Conservation (phyloP, 2,888 invertebrate genomes). For the Cryptus armator region DNA sequence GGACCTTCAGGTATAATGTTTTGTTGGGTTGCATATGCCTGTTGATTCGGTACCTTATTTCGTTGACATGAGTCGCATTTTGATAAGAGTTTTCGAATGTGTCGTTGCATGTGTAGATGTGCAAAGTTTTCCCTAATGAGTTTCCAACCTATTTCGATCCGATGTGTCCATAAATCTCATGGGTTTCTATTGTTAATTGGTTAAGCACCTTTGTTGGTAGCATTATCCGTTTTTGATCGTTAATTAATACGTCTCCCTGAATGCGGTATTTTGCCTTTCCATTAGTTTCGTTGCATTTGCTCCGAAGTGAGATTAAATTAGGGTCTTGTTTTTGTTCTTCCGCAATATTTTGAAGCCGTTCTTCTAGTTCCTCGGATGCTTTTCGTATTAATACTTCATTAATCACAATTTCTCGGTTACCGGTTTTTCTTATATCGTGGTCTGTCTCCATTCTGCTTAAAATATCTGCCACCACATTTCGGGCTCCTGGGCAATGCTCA, state of each 20-base stretch:
- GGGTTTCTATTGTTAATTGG: neutral
- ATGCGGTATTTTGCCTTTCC: too few species aligned
- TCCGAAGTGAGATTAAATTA: too few species aligned
- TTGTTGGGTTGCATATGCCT: too few species aligned
- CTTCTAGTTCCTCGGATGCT: too few species aligned
- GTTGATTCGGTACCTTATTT: neutral
- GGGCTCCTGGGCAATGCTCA: slow-evolving; percentile 29
- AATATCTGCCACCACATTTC: slow-evolving; percentile 23
- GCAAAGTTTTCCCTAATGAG: neutral
- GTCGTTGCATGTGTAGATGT: neutral
- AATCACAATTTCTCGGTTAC: too few species aligned
- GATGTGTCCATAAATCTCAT: neutral
- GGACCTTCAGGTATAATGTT: too few species aligned
- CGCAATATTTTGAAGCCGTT: too few species aligned
- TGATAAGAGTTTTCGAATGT: neutral
- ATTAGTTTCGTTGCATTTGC: too few species aligned
- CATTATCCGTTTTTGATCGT: neutral
- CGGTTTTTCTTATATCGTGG: neutral
- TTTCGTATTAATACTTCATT: too few species aligned
- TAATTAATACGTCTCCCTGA: neutral
- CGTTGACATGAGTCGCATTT: slow-evolving; percentile 3
- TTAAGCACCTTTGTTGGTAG: neutral
- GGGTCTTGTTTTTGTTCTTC: too few species aligned
- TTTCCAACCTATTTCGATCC: neutral
- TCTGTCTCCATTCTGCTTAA: neutral